Conservation (phyloP, 1,140 invertebrate genomes). For the Penaeus vannamei region DNA sequence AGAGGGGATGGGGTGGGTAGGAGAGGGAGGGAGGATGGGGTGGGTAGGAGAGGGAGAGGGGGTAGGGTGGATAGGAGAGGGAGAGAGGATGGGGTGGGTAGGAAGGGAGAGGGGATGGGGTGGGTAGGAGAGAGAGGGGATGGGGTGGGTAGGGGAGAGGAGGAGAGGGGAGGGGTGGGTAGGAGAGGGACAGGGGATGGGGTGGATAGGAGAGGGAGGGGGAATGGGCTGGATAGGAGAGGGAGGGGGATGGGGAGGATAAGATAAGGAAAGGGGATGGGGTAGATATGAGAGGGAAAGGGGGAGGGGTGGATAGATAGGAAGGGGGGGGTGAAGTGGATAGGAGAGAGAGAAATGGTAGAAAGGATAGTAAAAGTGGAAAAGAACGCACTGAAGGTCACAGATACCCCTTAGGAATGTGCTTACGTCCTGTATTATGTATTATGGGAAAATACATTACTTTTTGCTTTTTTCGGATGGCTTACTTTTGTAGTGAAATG, state of each 20-base stretch:
- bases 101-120: slow-evolving; percentile 13
- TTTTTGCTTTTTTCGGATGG: too few species aligned
- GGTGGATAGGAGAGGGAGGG: too few species aligned
- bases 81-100: slow-evolving; percentile 16
- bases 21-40: background rate
- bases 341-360: background rate
- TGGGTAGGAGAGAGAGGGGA: background rate
- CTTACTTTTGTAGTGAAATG: too few species aligned
- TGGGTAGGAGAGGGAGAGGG: background rate
- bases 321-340: background rate
- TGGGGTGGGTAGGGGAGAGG: slow-evolving; percentile 1
- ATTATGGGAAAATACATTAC: too few species aligned
- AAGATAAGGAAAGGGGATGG: background rate
- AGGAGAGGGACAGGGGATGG: background rate
- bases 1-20: background rate
- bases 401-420: too few species aligned
- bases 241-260: background rate
- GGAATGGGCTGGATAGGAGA: background rate
- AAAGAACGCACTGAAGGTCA: too few species aligned
- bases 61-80: background rate
- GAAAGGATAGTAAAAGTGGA: background rate
- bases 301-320: slow-evolving; percentile 37
- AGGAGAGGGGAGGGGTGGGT: background rate
- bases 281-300: slow-evolving; percentile 3
- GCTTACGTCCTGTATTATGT: too few species aligned